Base-by-base conservation (phyloP, 1,140 invertebrate species). In the Ruditapes philippinarum region DNA sequence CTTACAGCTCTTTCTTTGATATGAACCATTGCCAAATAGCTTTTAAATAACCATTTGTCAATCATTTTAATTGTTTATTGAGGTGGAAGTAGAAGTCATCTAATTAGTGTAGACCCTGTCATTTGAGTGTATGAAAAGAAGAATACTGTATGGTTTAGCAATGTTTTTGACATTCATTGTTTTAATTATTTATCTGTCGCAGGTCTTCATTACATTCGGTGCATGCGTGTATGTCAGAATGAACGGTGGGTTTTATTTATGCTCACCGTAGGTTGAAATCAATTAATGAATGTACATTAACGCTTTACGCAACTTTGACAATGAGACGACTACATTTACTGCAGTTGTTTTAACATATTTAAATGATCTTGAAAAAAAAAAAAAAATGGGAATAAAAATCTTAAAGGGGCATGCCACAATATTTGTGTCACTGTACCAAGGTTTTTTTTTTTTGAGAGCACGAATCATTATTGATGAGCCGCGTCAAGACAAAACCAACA, bases 1-100 rank as follows among this genome's bases (percentile, higher is more conserved):
- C 65, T 36, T 31, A 70, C 5, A 28, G 28, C 11, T 38, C 9
- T n/a, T 70, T 17, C 65, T 70, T 38, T 36, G 65, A 70, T 70
- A 70, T 70, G 65, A 70, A 70, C 65, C 33, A 38, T 38, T 70
- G 65, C 33, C 36, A 40, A 70, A 70, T 22, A 19, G 65, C 25
- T 38, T 70, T 70, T 70, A 36, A 70, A 70, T n/a, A 38, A 70
- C 65, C 36, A 70, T 70, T 70, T 70, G 65, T 70, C 65, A 70
- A 70, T 38, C 65, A 70, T 70, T 70, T 70, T 0, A 62, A 62
- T 62, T 70, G 36, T 70, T 70, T 33, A 70, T 22, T 70, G 7
- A 38, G 33, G 33, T 70, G 65, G 65, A 70, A 38, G 65, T 4
- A 31, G 19, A 22, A 70, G 65, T 70, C 36, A 38, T 36, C 33